These are phyloP conservation scores for Seriola rivoliana DNA, from an alignment of 2,113 vertebrate species.

Conservation along the genomic window DNA sequence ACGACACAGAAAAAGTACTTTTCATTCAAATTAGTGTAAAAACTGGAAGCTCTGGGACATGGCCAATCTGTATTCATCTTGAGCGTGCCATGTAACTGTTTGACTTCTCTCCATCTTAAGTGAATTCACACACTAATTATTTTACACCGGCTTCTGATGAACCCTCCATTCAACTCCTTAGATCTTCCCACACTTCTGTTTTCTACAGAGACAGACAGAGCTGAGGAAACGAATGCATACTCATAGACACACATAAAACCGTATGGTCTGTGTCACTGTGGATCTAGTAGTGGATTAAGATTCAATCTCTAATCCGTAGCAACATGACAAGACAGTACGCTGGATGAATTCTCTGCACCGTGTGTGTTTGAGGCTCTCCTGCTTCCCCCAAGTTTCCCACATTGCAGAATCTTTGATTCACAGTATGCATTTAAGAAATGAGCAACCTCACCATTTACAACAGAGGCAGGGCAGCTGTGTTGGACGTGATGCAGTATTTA, in stretches of 20 bases:
- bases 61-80: slow-evolving; percentile 52
- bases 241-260: slow-evolving; percentile 48
- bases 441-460: not conserved
- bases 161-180: slow-evolving; percentile 63
- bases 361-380: not conserved
- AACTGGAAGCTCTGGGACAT: slow-evolving; percentile 16
- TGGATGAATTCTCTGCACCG: slow-evolving; percentile 51
- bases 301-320: slow-evolving; percentile 70
- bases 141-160: slow-evolving; percentile 65
- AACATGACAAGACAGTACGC: slow-evolving; percentile 70
- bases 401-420: slow-evolving; percentile 29
- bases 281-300: slow-evolving; percentile 79
- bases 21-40: slow-evolving; percentile 1
- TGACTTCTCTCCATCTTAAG: slow-evolving; percentile 57
- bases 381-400: slow-evolving; percentile 46
- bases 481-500: too few relatives aligned
- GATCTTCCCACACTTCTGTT: slow-evolving; percentile 77
- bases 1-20: not conserved
- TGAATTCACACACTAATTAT: slow-evolving; percentile 72
- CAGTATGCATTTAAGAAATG: not conserved
- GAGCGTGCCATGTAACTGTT: slow-evolving; percentile 52
- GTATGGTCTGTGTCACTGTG: slow-evolving; percentile 58
- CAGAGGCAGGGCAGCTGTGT: not conserved
- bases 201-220: slow-evolving; percentile 60
- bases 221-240: slow-evolving; percentile 44